These are phyloP conservation scores for Clangula hyemalis DNA, from an alignment of 2,797 vertebrate species.

Conservation along the genomic window DNA sequence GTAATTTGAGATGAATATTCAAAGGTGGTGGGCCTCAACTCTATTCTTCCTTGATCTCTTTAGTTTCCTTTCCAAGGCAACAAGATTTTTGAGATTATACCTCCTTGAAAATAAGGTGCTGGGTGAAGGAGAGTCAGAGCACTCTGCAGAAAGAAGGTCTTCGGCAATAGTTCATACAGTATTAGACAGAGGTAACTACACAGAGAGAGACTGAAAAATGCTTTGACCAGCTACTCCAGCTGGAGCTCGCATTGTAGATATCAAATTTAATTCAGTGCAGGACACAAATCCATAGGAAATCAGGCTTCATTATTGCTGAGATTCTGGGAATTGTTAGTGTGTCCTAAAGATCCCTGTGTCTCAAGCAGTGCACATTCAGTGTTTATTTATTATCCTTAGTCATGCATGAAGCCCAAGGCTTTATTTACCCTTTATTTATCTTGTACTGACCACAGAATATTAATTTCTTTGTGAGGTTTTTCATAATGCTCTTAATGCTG, in stretches of 20 bases:
- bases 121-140: background rate
- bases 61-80: background rate
- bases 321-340: conserved; percentile 37
- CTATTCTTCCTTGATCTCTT: background rate
- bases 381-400: conserved; percentile 14
- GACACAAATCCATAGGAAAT: conserved; percentile 29
- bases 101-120: background rate
- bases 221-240: background rate
- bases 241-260: background rate
- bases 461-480: conserved; percentile 4
- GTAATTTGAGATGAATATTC: conserved; percentile 8
- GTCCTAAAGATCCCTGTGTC: conserved; percentile 7
- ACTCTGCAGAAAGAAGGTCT: background rate
- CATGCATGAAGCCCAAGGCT: conserved; percentile 21
- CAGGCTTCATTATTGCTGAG: background rate
- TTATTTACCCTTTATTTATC: conserved; percentile 55
- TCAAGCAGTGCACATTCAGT: background rate
- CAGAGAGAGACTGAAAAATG: background rate
- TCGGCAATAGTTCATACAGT: background rate
- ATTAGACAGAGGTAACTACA: background rate
- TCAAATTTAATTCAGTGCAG: conserved; percentile 29
- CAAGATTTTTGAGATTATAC: no score
- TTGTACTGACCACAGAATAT: conserved; percentile 46
- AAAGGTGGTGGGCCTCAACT: background rate
- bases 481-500: background rate